These are phyloP conservation scores for Gnathonemus longibarbis DNA, from an alignment of 2,113 vertebrate species.

Conservation along the genomic window DNA sequence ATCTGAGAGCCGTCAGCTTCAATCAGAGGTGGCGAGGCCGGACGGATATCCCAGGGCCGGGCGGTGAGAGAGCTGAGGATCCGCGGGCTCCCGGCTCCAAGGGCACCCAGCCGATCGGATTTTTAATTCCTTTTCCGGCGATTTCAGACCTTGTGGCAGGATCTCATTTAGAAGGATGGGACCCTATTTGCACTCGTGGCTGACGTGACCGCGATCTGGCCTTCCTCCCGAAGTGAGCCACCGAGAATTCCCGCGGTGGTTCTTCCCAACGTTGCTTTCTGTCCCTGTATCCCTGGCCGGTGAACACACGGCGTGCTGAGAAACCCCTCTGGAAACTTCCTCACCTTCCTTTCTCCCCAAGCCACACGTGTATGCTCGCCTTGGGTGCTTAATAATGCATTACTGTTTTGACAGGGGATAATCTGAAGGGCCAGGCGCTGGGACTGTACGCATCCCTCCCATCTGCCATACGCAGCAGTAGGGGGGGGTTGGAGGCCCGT, in stretches of 20 bases:
- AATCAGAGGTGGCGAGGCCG: constrained; percentile 4
- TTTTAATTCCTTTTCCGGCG: not conserved
- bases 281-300: not conserved
- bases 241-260: not conserved
- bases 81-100: not conserved
- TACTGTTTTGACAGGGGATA: constrained; percentile 34
- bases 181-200: not conserved
- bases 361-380: not conserved
- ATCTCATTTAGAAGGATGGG: not conserved
- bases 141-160: not conserved
- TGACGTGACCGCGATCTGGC: not conserved
- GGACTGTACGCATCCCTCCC: constrained; percentile 28
- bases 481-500: not conserved
- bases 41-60: not conserved
- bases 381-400: constrained; percentile 39
- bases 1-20: constrained; percentile 21
- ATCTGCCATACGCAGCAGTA: not conserved
- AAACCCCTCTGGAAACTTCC: not conserved
- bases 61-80: not conserved
- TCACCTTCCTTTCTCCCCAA: not conserved
- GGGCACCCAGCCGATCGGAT: not conserved
- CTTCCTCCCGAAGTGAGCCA: not conserved
- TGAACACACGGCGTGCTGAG: not conserved
- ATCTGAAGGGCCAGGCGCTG: constrained; percentile 29
- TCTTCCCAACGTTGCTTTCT: not conserved